Evolutionary conservation across 2,888 invertebrate species (phyloP), one percentile per base, ranked within the genome.

Genomic region (Heterodera filipjevi): DNA sequence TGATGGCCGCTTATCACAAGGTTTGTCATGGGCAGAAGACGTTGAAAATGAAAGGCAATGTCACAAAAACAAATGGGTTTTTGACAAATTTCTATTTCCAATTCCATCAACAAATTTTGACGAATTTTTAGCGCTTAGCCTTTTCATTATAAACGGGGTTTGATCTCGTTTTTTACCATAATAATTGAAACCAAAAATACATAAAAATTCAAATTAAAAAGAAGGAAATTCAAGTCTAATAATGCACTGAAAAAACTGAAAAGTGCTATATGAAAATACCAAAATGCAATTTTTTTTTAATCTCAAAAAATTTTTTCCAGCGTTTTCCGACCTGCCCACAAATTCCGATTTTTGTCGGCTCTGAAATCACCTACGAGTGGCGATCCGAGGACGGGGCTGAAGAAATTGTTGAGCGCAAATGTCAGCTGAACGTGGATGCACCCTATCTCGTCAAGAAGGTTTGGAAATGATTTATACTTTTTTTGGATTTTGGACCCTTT

Each of bases 361-460:
- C 95, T 89, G 93, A 93, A 85, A 92, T 95, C 82, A 92, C 93
- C 6, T 92, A 92, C 73, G 95, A 96, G 89, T 92, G 92, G 88
- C 93, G 93, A 89, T 92, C 93, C 79, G 92, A 93, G 68, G 94
- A 95, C 90, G 93, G 94, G 83, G 93, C 94, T 0, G 92, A 93
- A 84, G 92, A 94, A 86, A 92, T 93, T 82, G 94, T 95, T 44
- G 94, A 94, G 83, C 92, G 96, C 78, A 92, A 94, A 76, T 96
- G 96, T 90, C 93, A 94, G 90, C 91, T 96, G 77, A 94, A 95
- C 87, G 94, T 96, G 1, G 96, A 96, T 82, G 96, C 95, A 22
- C 96, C 96, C 0, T 96, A 96, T 90, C 91, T 96, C 76, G 92
- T 96, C 79, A 96, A 96, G 90, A 96, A 96, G 92, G 94, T 94